These are phyloP conservation scores for Brachylomia viminalis DNA, from an alignment of 2,888 invertebrate species.

Conservation along the genomic window DNA sequence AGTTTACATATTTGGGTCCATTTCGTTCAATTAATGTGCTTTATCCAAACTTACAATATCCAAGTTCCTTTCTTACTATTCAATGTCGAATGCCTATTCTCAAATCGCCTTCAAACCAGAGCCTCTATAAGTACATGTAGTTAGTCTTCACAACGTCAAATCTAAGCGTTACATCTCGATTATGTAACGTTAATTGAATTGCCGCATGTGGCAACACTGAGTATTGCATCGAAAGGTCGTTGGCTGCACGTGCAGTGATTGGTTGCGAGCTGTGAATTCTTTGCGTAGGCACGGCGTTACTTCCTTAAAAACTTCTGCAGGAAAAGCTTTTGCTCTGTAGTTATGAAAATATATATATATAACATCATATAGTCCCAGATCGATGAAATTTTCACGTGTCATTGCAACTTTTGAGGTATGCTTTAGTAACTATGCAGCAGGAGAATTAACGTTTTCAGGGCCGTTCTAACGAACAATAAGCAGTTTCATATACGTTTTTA, in stretches of 20 bases:
- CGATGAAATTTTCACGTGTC: not conserved
- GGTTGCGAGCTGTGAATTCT: constrained; percentile 23
- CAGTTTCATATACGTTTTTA: not conserved
- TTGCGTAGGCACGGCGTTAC: not conserved
- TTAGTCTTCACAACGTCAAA: constrained; percentile 43
- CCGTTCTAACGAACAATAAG: not conserved
- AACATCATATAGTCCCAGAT: not conserved
- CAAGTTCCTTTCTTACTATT: not conserved
- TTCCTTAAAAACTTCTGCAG: not conserved
- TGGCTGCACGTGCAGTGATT: constrained; percentile 55
- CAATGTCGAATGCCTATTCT: constrained; percentile 1
- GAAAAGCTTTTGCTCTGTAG: not conserved
- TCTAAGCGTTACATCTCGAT: constrained; percentile 57
- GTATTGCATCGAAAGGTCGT: constrained; percentile 54
- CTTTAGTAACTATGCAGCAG: not conserved
- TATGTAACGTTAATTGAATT: constrained; percentile 59
- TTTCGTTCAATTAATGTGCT: not conserved
- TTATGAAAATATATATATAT: too few relatives aligned
- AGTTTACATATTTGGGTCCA: not conserved
- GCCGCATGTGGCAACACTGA: constrained; percentile 47
- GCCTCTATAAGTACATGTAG: not conserved
- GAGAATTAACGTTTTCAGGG: not conserved
- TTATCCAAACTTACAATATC: not conserved
- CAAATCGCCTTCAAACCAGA: not conserved
- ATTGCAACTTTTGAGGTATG: not conserved